A percentile compares a stretch with the other conserved stretches of the same genome.
phyloP scores from a whole-genome alignment of 35 echinoderm and acorn worm genomes.

The Heliocidaris tuberculata region DNA sequence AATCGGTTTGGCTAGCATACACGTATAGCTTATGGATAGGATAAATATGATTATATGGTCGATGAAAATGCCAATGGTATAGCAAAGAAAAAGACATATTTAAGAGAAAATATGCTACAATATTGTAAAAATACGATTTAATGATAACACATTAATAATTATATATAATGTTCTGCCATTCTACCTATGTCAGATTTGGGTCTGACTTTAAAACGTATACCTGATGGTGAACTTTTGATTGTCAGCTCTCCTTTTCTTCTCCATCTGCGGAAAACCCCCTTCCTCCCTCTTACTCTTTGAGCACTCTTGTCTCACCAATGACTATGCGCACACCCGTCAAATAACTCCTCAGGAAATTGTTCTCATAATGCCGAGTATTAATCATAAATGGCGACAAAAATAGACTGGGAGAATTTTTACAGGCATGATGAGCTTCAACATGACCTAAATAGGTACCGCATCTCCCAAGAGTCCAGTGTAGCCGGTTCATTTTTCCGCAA shows the following conservation, averaged over 20 bases:
- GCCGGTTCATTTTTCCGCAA: not conserved
- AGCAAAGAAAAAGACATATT: no score
- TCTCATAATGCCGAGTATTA: not conserved
- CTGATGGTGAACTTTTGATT: not conserved
- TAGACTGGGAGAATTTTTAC: not conserved
- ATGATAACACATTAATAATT: no score
- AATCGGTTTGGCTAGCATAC: no score
- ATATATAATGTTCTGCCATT: no score
- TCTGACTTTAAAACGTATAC: not conserved
- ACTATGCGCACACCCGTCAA: not conserved
- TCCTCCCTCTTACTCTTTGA: not conserved
- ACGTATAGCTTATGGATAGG: no score
- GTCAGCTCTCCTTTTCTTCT: not conserved
- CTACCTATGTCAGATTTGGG: not conserved
- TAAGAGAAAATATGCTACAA: no score
- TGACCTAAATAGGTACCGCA: not conserved
- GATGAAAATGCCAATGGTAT: no score
- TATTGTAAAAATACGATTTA: no score
- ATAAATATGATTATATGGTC: no score
- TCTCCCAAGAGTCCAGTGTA: not conserved
- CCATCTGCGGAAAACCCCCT: not conserved
- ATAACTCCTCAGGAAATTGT: slow-evolving; percentile 17
- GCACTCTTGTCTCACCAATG: not conserved
- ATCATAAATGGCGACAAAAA: slow-evolving; percentile 13
- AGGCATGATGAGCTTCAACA: not conserved